Percentiles rank a stretch among this genome's conserved stretches.
These are phyloP conservation scores for Scaptomyza tumidula DNA, from an alignment of 2,888 invertebrate genomes.

Conservation along the genomic window DNA sequence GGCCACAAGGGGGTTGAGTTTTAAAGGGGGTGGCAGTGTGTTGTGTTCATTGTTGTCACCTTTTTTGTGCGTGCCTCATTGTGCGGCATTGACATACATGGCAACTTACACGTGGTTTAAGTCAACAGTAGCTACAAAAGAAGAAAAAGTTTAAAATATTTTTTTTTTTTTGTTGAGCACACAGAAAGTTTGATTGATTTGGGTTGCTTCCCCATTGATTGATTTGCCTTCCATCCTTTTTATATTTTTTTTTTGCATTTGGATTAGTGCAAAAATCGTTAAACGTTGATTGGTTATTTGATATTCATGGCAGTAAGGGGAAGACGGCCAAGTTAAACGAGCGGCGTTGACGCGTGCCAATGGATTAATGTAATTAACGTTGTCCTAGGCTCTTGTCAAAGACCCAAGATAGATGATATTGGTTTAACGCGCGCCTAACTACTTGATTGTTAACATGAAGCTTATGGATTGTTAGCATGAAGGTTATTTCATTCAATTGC, in stretches of 20 bases:
- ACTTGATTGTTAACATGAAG: background rate
- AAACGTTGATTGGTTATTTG: slow-evolving; percentile 73
- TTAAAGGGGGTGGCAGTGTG: slow-evolving; percentile 15
- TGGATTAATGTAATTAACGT: slow-evolving; percentile 72
- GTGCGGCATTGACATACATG: slow-evolving; percentile 53
- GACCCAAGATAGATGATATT: slow-evolving; percentile 29
- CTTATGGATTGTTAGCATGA: background rate
- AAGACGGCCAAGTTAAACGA: slow-evolving; percentile 18
- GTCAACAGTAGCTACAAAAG: slow-evolving; percentile 49
- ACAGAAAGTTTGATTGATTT: slow-evolving; percentile 73
- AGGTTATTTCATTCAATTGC: too few species aligned
- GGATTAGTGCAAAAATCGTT: slow-evolving; percentile 68
- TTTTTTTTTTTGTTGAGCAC: slow-evolving; percentile 38
- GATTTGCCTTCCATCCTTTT: slow-evolving; percentile 44
- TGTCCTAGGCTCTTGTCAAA: slow-evolving; percentile 57
- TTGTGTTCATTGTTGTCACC: slow-evolving; percentile 39
- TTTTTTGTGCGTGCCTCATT: slow-evolving; percentile 45
- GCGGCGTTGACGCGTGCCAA: slow-evolving; percentile 53
- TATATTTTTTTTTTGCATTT: slow-evolving; percentile 36
- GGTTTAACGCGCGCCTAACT: background rate
- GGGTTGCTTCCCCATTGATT: slow-evolving; percentile 64
- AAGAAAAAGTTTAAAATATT: slow-evolving; percentile 58
- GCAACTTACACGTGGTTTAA: slow-evolving; percentile 70
- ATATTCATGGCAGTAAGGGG: slow-evolving; percentile 63
- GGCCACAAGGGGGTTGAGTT: slow-evolving; percentile 33